Evolutionary conservation across 2,113 vertebrate species (phyloP).

Genomic region (Zosterops borbonicus): DNA sequence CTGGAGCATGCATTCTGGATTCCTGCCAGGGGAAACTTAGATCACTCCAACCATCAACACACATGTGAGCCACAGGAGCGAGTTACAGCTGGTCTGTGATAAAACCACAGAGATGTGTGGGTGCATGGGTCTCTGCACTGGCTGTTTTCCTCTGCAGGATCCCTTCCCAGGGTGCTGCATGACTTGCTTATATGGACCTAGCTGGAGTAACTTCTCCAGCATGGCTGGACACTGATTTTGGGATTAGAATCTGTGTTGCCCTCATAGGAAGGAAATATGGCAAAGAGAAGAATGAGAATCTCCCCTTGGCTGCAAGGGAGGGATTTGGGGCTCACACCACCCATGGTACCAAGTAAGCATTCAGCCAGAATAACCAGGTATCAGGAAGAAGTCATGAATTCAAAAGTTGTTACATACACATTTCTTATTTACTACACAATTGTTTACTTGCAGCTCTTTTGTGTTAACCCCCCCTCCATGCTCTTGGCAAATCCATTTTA

Average conservation of each 20-base stretch:
- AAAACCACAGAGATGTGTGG: background rate
- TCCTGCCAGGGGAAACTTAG: background rate
- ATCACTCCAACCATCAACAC: fast-evolving
- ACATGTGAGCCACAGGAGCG: fast-evolving
- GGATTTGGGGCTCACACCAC: background rate
- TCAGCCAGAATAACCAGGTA: background rate
- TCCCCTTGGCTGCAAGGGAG: background rate
- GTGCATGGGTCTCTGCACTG: background rate
- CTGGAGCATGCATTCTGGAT: background rate
- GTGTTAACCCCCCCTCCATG: background rate
- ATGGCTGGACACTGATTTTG: background rate
- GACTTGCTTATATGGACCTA: background rate
- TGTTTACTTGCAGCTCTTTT: background rate
- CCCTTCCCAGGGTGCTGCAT: background rate
- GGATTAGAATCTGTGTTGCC: background rate
- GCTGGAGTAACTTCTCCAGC: background rate
- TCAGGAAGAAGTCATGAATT: background rate
- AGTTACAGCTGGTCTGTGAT: background rate
- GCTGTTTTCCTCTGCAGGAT: background rate
- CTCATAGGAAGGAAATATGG: fast-evolving
- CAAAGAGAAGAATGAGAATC: background rate
- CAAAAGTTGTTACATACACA: background rate
- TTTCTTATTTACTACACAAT: background rate
- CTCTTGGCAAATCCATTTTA: background rate
- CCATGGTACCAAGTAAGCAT: background rate